A percentile compares a stretch with the other conserved stretches of the same genome.
These are phyloP conservation scores for Brachionus asplanchnoidis DNA, from an alignment of 1,140 invertebrate genomes.

Conservation along the genomic window DNA sequence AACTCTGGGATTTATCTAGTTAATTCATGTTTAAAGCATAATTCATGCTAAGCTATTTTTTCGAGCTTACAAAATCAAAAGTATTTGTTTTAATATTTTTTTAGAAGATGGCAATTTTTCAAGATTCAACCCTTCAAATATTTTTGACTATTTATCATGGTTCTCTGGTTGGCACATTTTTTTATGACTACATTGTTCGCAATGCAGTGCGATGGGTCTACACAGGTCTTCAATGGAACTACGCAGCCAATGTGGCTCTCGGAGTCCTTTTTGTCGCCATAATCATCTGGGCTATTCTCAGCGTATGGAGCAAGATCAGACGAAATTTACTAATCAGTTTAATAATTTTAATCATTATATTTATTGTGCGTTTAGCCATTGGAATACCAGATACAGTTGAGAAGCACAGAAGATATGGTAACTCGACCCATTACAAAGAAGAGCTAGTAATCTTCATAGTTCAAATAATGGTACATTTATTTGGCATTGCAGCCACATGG, in stretches of 20 bases:
- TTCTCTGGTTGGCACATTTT: constrained; percentile 16
- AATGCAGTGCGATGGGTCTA: constrained; percentile 35
- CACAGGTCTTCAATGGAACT: constrained; percentile 1
- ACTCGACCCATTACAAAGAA: constrained; percentile 6
- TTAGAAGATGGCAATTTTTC: not conserved
- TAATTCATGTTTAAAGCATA: not conserved
- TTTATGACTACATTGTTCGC: constrained; percentile 31
- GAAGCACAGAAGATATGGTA: not conserved
- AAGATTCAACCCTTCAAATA: constrained; percentile 30
- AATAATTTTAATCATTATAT: constrained; percentile 22
- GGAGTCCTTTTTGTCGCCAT: constrained; percentile 9
- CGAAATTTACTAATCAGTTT: constrained; percentile 25
- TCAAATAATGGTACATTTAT: constrained; percentile 33
- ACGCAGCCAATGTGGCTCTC: not conserved
- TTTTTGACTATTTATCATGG: constrained; percentile 36
- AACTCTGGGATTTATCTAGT: not conserved
- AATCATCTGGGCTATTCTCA: constrained; percentile 34
- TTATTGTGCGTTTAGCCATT: constrained; percentile 1
- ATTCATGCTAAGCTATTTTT: not conserved
- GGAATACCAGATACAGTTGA: constrained; percentile 13
- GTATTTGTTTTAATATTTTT: not conserved
- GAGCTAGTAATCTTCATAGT: constrained; percentile 20
- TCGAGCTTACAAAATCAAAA: not conserved
- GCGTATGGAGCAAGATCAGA: constrained; percentile 35
- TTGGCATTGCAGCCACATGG: constrained; percentile 15